Evolutionary conservation across 1,140 invertebrate species (phyloP).

Genomic region (Rhyzopertha dominica): DNA sequence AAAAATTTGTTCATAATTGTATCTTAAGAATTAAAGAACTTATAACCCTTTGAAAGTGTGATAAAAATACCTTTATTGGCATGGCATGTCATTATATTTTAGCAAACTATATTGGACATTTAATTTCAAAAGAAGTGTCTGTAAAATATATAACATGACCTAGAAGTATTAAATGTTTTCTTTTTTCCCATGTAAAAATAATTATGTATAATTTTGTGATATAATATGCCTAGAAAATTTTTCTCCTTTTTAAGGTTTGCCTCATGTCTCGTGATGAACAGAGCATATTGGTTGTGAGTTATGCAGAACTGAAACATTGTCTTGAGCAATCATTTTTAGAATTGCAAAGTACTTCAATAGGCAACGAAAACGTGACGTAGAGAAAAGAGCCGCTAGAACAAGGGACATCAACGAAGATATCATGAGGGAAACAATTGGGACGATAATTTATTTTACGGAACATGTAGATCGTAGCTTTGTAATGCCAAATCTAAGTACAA

Average conservation of each 20-base stretch:
- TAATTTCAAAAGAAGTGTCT: no score
- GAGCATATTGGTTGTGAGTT: slow-evolving; percentile 91
- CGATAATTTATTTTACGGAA: slow-evolving; percentile 9
- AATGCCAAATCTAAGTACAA: slow-evolving; percentile 21
- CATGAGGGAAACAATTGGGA: slow-evolving; percentile 19
- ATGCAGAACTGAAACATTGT: slow-evolving; percentile 90
- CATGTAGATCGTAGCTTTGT: background rate
- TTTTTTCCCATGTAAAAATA: slow-evolving; percentile 3
- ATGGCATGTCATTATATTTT: no score
- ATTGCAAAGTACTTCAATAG: slow-evolving; percentile 56
- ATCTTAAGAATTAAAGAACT: no score
- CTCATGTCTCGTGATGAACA: slow-evolving; percentile 94
- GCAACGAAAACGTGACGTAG: slow-evolving; percentile 26
- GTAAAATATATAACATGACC: no score
- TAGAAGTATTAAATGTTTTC: slow-evolving; percentile 6
- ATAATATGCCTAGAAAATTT: no score
- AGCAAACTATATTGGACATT: no score
- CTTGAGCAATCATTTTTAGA: slow-evolving; percentile 89
- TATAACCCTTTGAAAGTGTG: no score
- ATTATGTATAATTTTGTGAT: background rate
- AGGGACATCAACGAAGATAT: slow-evolving; percentile 10
- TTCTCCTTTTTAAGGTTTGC: slow-evolving; percentile 80
- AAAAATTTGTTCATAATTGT: no score
- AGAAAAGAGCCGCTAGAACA: slow-evolving; percentile 2
- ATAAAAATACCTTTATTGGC: no score